phyloP scores from a whole-genome alignment of 2,797 vertebrate species.

The Poliocrania exsul region DNA sequence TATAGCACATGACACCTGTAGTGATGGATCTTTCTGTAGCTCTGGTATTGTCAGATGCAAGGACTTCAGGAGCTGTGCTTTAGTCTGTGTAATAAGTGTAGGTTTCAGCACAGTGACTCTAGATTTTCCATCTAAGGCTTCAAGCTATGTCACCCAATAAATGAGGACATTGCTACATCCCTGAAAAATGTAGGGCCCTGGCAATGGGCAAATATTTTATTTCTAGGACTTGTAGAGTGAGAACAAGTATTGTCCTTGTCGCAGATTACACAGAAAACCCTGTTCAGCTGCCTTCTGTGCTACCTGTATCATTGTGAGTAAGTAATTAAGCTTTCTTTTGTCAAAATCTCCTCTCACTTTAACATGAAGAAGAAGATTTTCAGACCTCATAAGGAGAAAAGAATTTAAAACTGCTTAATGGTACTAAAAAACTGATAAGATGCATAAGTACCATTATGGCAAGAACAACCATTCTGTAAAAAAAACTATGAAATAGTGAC shows the following conservation, averaged over 20 bases:
- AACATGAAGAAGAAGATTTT: not conserved
- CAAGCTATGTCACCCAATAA: not conserved
- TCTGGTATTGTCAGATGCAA: not conserved
- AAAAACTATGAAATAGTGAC: not conserved
- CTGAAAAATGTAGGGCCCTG: not conserved
- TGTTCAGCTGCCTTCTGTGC: not conserved
- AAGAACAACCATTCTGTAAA: not conserved
- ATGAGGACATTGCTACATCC: not conserved
- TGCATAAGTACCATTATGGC: not conserved
- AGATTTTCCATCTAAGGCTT: not conserved
- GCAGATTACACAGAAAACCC: not conserved
- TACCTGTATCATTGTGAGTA: not conserved
- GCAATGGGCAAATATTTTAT: not conserved
- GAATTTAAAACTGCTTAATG: not conserved
- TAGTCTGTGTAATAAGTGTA: not conserved
- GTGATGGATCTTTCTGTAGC: not conserved
- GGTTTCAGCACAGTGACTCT: not conserved
- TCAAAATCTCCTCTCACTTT: not conserved
- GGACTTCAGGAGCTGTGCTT: not conserved
- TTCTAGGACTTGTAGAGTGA: not conserved
- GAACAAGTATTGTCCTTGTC: not conserved
- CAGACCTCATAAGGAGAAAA: not conserved
- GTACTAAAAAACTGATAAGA: not conserved
- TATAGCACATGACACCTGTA: not conserved
- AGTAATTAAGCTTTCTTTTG: not conserved